Evolutionary conservation across 2,797 vertebrate species (phyloP), one percentile per base, ranked within the genome.

Genomic region (Varecia variegata): DNA sequence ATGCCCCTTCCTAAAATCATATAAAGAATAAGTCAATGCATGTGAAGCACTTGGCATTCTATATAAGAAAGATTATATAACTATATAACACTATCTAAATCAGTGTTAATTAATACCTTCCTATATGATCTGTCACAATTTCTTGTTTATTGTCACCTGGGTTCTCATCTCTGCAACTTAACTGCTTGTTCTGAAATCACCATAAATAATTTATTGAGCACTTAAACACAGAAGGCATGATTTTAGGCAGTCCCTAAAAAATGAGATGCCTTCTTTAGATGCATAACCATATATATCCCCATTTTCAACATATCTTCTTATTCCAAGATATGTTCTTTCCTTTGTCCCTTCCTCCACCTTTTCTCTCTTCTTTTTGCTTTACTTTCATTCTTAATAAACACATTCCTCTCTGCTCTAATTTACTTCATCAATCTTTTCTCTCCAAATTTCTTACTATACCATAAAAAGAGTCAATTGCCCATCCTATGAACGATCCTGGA

Each of bases 151-250:
- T 58, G 2, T 84, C 47, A 73, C 45, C 76, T 81, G 20, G 20
- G 65, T 88, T 96, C 88, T 80, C 50, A 94, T 84, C 56, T 95
- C 77, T 92, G 52, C 38, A 90, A 62, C 18, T 56, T 76, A 95
- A 47, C 9, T 71, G 6, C 9, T 17, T 80, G 71, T 84, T 88
- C 68, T 77, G 81, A 95, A 74, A 73, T 62, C 47, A 62, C 56
- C 43, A 88, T 50, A 81, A 82, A 56, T 93, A 67, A 82, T 68
- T 95, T 90, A 40, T 30, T 80, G 13, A 79, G 12, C 79, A 81
- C 67, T 52, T 94, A 80, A 93, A 76, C 38, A 84, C 77, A 91
- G 73, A 89, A 52, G 38, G 27, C 45, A 47, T 70, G 47, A 77
- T 71, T 94, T 88, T 30, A 88, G 68, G 35, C 20, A 88, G 62